These are phyloP conservation scores for Drosophila fuyamai DNA, from an alignment of 1,140 invertebrate species.

Conservation along the genomic window DNA sequence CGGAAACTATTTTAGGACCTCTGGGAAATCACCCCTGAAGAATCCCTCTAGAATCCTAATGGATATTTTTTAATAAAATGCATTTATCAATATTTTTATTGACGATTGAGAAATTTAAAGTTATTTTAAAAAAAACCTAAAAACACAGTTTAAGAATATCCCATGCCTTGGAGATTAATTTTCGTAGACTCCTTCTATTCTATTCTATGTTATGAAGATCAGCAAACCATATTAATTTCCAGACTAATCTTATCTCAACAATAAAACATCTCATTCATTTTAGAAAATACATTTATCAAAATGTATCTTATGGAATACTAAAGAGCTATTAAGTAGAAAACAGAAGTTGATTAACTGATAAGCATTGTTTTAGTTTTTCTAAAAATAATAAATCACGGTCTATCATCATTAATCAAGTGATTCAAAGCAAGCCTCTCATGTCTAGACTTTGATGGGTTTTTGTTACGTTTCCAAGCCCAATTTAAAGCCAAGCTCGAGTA, in stretches of 20 bases:
- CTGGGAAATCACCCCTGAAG: neutral
- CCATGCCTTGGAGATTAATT: no score
- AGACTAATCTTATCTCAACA: neutral
- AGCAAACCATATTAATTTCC: no score
- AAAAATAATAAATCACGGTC: neutral
- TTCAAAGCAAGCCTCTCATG: neutral
- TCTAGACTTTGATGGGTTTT: neutral
- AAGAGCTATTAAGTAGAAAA: neutral
- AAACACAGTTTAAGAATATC: no score
- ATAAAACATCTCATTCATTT: neutral
- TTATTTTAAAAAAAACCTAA: no score
- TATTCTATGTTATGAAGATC: no score
- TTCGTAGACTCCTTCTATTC: no score
- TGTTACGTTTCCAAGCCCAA: no score
- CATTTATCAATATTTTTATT: no score
- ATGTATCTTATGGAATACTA: no score
- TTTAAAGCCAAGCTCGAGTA: neutral
- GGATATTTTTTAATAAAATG: no score
- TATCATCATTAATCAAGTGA: conserved; percentile 1
- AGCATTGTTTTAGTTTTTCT: neutral
- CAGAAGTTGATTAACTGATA: neutral
- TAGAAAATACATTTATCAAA: neutral
- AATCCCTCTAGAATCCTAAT: neutral
- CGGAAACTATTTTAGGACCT: neutral
- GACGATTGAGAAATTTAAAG: no score